Evolutionary conservation across 1,140 invertebrate genomes (phyloP).

Genomic region (Scaptodrosophila lebanonensis): DNA sequence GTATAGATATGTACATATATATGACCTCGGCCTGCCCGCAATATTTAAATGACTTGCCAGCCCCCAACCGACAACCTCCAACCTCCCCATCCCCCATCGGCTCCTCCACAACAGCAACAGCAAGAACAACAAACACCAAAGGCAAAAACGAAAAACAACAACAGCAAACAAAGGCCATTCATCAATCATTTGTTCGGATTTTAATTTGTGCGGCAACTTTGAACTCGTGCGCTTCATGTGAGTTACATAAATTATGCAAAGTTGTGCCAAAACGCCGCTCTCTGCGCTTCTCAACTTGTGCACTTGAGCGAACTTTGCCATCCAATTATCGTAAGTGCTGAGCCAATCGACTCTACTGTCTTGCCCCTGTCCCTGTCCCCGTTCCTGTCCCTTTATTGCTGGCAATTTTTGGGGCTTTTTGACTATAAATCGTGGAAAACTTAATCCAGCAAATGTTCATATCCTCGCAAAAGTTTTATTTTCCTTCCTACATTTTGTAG

Average conservation of each 20-base stretch:
- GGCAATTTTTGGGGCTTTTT: constrained; percentile 71
- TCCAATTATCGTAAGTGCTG: constrained; percentile 73
- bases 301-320: constrained; percentile 34
- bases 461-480: constrained; percentile 28
- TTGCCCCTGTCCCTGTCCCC: too few species aligned
- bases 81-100: too few species aligned
- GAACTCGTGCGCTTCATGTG: constrained; percentile 30
- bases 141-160: too few species aligned
- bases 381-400: too few species aligned
- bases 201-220: constrained; percentile 70
- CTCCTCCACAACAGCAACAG: too few species aligned
- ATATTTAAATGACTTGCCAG: constrained; percentile 66
- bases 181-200: constrained; percentile 73
- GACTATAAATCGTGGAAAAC: constrained; percentile 59
- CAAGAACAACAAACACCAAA: too few species aligned
- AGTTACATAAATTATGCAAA: constrained; percentile 68
- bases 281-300: constrained; percentile 24
- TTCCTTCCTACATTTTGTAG: constrained; percentile 14
- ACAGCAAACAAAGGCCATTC: constrained; percentile 56
- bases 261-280: constrained; percentile 40
- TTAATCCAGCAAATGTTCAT: constrained; percentile 44
- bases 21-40: constrained; percentile 14
- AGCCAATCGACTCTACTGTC: constrained; percentile 66
- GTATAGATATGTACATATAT: constrained; percentile 1
- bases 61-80: too few species aligned